Conservation (phyloP, 2,888 invertebrate species). For the Caenorhabditis zanzibari region DNA sequence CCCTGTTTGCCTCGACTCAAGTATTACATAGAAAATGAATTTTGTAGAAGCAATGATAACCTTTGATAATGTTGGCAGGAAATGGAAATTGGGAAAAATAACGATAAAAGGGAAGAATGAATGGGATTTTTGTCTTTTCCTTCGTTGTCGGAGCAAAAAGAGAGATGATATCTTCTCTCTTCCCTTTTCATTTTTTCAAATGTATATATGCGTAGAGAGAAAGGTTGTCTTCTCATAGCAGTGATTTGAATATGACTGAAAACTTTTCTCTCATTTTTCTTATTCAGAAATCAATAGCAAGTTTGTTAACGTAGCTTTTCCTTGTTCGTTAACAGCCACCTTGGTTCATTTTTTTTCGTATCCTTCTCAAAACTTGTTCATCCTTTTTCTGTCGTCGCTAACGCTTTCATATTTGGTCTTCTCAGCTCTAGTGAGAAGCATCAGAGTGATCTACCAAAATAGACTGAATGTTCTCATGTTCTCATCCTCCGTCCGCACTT, state of each 20-base stretch:
- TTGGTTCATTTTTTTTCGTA: neutral
- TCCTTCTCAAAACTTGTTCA: neutral
- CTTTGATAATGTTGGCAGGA: neutral
- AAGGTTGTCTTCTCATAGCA: conserved; percentile 17
- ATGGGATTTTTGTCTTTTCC: neutral
- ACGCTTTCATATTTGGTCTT: neutral
- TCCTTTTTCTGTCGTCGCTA: neutral
- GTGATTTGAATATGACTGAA: conserved; percentile 25
- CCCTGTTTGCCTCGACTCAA: conserved; percentile 25
- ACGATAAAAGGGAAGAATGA: conserved; percentile 2
- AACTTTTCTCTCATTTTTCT: neutral
- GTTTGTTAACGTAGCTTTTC: neutral
- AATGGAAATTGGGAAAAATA: neutral
- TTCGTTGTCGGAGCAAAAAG: conserved; percentile 6
- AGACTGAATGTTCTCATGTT: conserved; percentile 11
- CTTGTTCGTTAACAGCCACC: neutral
- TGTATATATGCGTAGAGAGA: conserved; percentile 20
- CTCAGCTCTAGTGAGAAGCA: neutral
- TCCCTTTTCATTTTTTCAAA: conserved; percentile 8
- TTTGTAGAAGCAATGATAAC: conserved; percentile 17
- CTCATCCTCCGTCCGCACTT: conserved; percentile 12
- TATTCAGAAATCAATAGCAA: neutral
- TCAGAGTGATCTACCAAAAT: neutral
- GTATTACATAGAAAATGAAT: conserved; percentile 55
- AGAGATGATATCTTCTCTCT: conserved; percentile 13